phyloP scores from a whole-genome alignment of 2,797 vertebrate species.

The Australoheros facetus region DNA sequence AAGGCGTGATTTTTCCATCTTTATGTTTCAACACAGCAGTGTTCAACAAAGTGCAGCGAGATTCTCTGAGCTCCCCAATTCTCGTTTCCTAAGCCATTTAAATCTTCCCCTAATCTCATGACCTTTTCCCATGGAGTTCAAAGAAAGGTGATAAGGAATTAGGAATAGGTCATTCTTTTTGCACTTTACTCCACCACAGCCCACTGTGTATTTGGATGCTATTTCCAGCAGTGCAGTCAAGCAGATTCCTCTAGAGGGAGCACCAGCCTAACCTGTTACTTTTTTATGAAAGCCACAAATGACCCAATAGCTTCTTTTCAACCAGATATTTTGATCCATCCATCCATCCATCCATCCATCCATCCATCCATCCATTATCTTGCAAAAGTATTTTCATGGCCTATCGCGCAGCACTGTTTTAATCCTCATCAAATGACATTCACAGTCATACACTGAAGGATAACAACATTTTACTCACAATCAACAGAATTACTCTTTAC shows the following conservation, averaged over 20 bases:
- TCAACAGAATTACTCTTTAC: not conserved
- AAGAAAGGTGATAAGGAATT: not conserved
- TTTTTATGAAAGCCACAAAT: not conserved
- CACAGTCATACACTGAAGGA: not conserved
- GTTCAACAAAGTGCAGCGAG: not conserved
- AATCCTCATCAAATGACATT: not conserved
- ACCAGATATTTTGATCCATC: too few relatives aligned
- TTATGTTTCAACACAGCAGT: not conserved
- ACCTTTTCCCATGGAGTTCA: not conserved
- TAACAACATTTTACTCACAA: not conserved
- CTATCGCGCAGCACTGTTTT: not conserved
- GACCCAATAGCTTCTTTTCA: not conserved
- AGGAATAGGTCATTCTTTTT: not conserved
- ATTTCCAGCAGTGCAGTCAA: not conserved
- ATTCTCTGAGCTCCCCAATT: not conserved
- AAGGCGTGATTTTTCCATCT: not conserved
- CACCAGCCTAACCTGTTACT: slow-evolving; percentile 9
- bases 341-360: too few relatives aligned
- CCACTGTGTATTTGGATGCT: not conserved
- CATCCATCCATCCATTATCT: not conserved
- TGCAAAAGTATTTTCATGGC: not conserved
- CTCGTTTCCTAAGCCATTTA: not conserved
- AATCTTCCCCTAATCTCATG: not conserved
- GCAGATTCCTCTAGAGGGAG: slow-evolving; percentile 54
- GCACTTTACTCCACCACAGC: not conserved